A percentile compares a stretch with the other conserved stretches of the same genome.
phyloP scores from a whole-genome alignment of 2,113 vertebrate genomes.

The Terrapene triunguis region DNA sequence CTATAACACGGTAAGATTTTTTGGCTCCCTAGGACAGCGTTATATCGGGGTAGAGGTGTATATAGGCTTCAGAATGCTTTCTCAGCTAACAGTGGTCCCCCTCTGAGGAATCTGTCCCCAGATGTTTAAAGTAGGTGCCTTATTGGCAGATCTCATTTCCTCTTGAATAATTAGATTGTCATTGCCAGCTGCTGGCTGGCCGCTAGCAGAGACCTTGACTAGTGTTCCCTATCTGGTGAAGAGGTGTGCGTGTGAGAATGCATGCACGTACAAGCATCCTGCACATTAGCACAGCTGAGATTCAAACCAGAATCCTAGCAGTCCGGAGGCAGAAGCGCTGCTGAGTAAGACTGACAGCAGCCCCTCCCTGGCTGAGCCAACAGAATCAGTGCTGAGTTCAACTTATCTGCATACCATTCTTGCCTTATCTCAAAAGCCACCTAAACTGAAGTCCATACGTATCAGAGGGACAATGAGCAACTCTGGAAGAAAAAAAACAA shows the following conservation, averaged over 20 bases:
- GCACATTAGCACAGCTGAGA: not conserved
- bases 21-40: too few relatives aligned
- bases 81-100: not conserved
- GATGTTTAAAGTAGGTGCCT: not conserved
- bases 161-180: not conserved
- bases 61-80: not conserved
- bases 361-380: not conserved
- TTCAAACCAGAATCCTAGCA: not conserved
- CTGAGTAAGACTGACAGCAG: not conserved
- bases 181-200: not conserved
- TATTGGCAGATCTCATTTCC: not conserved
- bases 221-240: not conserved
- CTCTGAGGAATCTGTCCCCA: not conserved
- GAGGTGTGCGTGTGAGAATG: not conserved
- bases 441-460: not conserved
- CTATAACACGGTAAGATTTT: too few relatives aligned
- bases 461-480: not conserved
- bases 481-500: not conserved
- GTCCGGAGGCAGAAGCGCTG: not conserved
- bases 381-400: constrained; percentile 1
- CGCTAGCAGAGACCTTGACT: not conserved
- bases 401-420: not conserved
- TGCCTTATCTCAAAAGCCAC: not conserved
- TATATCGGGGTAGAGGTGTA: not conserved
- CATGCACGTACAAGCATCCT: not conserved